phyloP scores from a whole-genome alignment of 2,888 invertebrate genomes.

The Drosophila aldrichi region DNA sequence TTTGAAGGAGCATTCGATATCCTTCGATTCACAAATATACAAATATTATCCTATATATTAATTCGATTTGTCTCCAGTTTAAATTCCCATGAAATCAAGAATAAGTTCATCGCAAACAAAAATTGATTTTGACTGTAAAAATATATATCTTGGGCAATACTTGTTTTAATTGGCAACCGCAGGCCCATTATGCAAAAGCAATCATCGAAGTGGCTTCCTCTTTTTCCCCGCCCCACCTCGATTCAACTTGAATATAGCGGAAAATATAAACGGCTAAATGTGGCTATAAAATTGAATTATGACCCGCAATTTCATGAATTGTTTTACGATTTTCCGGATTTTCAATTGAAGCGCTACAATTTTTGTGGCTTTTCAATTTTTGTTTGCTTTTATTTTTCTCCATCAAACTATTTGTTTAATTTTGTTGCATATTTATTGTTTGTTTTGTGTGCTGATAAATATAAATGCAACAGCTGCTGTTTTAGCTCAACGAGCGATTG shows the following conservation, averaged over 20 bases:
- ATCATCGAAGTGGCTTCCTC: too few relatives aligned
- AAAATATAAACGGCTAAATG: slow-evolving; percentile 28
- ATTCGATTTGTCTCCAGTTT: not conserved
- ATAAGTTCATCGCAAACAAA: not conserved
- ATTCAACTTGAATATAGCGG: not conserved
- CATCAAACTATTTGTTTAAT: slow-evolving; percentile 24
- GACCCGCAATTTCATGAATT: slow-evolving; percentile 33
- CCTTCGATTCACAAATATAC: not conserved
- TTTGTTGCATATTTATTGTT: slow-evolving; percentile 38
- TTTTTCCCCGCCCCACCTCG: not conserved
- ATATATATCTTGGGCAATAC: not conserved
- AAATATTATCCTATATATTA: not conserved
- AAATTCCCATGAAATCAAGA: not conserved
- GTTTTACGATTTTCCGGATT: slow-evolving; percentile 38
- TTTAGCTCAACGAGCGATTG: slow-evolving; percentile 27
- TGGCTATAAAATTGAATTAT: slow-evolving; percentile 63
- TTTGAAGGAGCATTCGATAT: not conserved
- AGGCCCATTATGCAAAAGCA: not conserved
- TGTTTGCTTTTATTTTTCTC: not conserved
- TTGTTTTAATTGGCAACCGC: not conserved
- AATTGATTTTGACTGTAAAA: not conserved
- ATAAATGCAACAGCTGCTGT: slow-evolving; percentile 42
- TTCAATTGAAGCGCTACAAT: slow-evolving; percentile 18
- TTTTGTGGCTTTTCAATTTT: not conserved
- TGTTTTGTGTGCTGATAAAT: slow-evolving; percentile 28